Conservation (phyloP, 1,140 invertebrate species). For the Halotydeus destructor region DNA sequence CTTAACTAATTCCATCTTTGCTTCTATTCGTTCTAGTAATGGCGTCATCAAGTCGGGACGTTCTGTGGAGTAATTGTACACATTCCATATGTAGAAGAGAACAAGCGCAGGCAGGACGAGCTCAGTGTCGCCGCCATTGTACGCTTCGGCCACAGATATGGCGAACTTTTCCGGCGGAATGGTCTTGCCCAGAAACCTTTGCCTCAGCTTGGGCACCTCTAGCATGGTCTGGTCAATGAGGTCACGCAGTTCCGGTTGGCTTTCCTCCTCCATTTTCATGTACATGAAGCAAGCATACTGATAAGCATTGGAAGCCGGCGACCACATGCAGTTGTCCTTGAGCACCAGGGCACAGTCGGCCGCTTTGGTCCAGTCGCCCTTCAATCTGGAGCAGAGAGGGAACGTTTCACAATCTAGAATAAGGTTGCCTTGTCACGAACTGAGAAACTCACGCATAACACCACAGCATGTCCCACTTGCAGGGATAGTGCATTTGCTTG, state of each 20-base stretch:
- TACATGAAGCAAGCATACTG: constrained; percentile 1
- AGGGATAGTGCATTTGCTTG: constrained; percentile 3
- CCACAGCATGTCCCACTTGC: constrained; percentile 5
- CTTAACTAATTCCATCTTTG: constrained; percentile 27
- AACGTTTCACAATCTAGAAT: not conserved
- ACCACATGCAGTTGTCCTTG: constrained; percentile 5
- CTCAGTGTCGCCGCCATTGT: constrained; percentile 43
- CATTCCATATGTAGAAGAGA: constrained; percentile 80
- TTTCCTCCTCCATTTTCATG: constrained; percentile 21
- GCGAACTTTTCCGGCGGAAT: constrained; percentile 91
- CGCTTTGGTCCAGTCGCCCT: constrained; percentile 1
- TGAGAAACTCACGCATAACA: constrained; percentile 1
- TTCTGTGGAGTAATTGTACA: constrained; percentile 59
- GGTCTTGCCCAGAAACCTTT: constrained; percentile 82
- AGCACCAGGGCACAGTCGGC: not conserved
- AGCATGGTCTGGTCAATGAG: constrained; percentile 31
- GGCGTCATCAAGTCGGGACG: constrained; percentile 40
- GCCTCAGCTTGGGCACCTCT: constrained; percentile 55
- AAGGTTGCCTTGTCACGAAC: not conserved
- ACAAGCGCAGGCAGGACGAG: constrained; percentile 24
- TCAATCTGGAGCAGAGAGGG: not conserved
- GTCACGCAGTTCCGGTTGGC: constrained; percentile 24
- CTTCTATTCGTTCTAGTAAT: constrained; percentile 49
- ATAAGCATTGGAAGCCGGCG: constrained; percentile 1
- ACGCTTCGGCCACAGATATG: constrained; percentile 55